Base-by-base conservation (phyloP, 2,113 vertebrate genomes). In the Pampusana beccarii region DNA sequence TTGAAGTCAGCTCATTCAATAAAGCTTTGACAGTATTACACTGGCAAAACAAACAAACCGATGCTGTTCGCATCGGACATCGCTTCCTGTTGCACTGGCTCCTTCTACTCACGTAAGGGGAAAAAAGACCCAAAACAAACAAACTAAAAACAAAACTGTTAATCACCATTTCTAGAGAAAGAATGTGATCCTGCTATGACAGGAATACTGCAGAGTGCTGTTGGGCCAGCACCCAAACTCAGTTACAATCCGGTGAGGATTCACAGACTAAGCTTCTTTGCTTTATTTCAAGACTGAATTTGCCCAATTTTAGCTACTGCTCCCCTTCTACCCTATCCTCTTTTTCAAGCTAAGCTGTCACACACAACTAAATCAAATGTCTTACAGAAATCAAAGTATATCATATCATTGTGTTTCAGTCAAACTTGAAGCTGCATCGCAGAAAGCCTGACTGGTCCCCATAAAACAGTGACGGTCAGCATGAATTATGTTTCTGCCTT, bases 1-100 rank as follows among this genome's bases (percentile, higher is more conserved):
- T 97, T 88, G 16, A 94, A 97, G 96, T 97, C 95, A 90, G 90
- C 94, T 97, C 97, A 86, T 97, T 97, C 98, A 96, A 97, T 96
- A 95, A 90, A 51, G 90, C 93, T 92, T 85, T 95, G 93, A 98
- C 97, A 98, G 95, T 62, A 96, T 95, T 96, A 95, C 74, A 92
- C 82, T 75, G 48, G 54, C 96, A 95, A 97, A 98, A 96, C 97
- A 98, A 98, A 98, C 96, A 97, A 75, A 70, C 58, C 48, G 3
- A 38, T 9, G 50, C 64, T 20, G 44, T 13, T 65, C 70, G 0
- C 73, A 21, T 10, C 6, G 10, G 87, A 80, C 42, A 21, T 0
- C 5, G 88, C 74, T 80, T 48, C 93, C 69, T 79, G 40, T 13
- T 24, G 79, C 73, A 78, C 87, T 33, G 36, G 54, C 57, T 60